These are phyloP conservation scores for Leucopsar rothschildi DNA, from an alignment of 2,113 vertebrate species.

Conservation along the genomic window DNA sequence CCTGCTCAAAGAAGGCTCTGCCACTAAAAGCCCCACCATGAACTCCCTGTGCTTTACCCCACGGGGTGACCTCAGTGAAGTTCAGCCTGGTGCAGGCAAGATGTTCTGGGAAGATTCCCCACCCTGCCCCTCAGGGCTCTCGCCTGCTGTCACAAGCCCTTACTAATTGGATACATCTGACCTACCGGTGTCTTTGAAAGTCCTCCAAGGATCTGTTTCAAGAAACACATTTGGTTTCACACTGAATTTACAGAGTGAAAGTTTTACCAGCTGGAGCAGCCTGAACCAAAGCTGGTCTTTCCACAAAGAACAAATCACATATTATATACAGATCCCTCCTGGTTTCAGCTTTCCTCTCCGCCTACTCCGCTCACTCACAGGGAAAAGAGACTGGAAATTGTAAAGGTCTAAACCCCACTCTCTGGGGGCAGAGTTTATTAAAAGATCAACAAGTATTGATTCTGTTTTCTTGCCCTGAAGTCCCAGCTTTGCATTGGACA, in stretches of 20 bases:
- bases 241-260: constrained; percentile 57
- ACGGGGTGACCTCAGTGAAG: background rate
- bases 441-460: background rate
- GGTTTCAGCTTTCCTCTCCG: background rate
- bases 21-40: background rate
- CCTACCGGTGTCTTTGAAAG: constrained; percentile 38
- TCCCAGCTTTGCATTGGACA: background rate
- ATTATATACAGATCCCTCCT: background rate
- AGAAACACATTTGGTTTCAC: constrained; percentile 62
- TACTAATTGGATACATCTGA: constrained; percentile 62
- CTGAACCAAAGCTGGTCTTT: constrained; percentile 45
- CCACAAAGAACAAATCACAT: constrained; percentile 13
- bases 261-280: constrained; percentile 59
- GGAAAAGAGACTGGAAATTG: background rate
- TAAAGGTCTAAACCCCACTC: background rate
- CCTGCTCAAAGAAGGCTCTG: background rate
- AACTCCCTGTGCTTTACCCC: background rate
- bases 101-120: constrained; percentile 4
- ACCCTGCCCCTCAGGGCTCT: background rate
- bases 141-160: background rate
- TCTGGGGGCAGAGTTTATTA: background rate
- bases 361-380: background rate
- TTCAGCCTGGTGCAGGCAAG: background rate
- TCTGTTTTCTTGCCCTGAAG: background rate
- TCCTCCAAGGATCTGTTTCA: constrained; percentile 38